Evolutionary conservation across 2,113 vertebrate species (phyloP).

Genomic region (Cryptotis parvus): DNA sequence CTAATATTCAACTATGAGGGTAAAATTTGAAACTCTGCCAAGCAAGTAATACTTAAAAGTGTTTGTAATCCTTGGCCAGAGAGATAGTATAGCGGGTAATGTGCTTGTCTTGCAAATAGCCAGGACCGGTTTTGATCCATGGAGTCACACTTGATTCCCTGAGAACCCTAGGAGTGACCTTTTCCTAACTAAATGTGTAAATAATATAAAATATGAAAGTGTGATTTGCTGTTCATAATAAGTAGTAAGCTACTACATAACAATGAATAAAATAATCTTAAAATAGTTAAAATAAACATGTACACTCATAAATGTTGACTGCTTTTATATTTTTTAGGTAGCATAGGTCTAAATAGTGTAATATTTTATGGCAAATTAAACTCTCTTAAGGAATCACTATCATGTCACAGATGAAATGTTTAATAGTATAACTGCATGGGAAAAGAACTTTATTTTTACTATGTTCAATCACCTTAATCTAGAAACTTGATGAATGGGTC

Average conservation of each 20-base stretch:
- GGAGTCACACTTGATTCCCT: too few relatives aligned
- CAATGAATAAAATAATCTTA: background rate
- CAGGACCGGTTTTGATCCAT: too few relatives aligned
- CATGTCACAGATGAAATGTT: background rate
- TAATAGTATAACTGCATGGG: background rate
- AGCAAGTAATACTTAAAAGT: too few relatives aligned
- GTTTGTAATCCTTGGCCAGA: too few relatives aligned
- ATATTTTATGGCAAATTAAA: background rate
- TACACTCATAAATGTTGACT: too few relatives aligned
- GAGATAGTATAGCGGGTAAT: too few relatives aligned
- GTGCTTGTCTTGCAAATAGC: too few relatives aligned
- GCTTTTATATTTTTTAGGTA: background rate
- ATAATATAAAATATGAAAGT: too few relatives aligned
- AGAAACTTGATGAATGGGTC: background rate
- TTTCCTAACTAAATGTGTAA: too few relatives aligned
- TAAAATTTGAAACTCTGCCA: too few relatives aligned
- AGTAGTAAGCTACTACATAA: background rate
- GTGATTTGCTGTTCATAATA: background rate
- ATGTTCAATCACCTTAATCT: background rate
- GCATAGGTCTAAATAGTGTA: background rate
- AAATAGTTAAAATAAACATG: background rate
- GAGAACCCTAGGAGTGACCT: too few relatives aligned
- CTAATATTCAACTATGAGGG: too few relatives aligned
- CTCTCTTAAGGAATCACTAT: background rate
- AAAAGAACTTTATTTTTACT: background rate